A percentile compares a stretch with the other conserved stretches of the same genome.
These are phyloP conservation scores for Dyspetes luteomarginatus DNA, from an alignment of 2,888 invertebrate genomes.

Conservation along the genomic window DNA sequence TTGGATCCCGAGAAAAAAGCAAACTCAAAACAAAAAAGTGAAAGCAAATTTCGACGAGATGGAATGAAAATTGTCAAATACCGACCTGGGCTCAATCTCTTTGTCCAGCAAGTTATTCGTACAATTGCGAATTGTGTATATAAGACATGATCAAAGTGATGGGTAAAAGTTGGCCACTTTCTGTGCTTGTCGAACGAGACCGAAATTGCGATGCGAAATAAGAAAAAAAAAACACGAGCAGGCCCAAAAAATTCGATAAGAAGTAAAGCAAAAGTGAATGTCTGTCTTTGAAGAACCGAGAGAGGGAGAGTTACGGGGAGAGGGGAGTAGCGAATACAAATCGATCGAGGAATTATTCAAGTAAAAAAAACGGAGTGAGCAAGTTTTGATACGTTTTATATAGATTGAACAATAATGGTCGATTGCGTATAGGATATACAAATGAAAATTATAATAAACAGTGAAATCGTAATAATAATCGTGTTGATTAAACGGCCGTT, in stretches of 20 bases:
- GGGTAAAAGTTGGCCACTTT: neutral
- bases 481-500: slow-evolving; percentile 9
- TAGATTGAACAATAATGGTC: slow-evolving; percentile 75
- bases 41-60: slow-evolving; percentile 20
- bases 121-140: slow-evolving; percentile 73
- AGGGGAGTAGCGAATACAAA: slow-evolving; percentile 24
- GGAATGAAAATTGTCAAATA: neutral
- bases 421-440: slow-evolving; percentile 66
- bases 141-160: slow-evolving; percentile 63
- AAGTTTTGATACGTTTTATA: slow-evolving; percentile 82
- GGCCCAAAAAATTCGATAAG: slow-evolving; percentile 24
- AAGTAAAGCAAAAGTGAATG: slow-evolving; percentile 5
- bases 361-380: slow-evolving; percentile 67
- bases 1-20: slow-evolving; percentile 38
- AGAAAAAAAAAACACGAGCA: too few species aligned
- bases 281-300: neutral
- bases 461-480: slow-evolving; percentile 62
- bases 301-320: neutral
- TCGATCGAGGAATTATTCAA: slow-evolving; percentile 55
- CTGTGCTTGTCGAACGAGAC: slow-evolving; percentile 16
- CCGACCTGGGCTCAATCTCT: slow-evolving; percentile 46
- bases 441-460: slow-evolving; percentile 65
- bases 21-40: neutral
- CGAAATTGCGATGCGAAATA: slow-evolving; percentile 19
- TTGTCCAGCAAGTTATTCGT: slow-evolving; percentile 58